Evolutionary conservation across 2,113 vertebrate genomes (phyloP).

Genomic region (Marmota monax): DNA sequence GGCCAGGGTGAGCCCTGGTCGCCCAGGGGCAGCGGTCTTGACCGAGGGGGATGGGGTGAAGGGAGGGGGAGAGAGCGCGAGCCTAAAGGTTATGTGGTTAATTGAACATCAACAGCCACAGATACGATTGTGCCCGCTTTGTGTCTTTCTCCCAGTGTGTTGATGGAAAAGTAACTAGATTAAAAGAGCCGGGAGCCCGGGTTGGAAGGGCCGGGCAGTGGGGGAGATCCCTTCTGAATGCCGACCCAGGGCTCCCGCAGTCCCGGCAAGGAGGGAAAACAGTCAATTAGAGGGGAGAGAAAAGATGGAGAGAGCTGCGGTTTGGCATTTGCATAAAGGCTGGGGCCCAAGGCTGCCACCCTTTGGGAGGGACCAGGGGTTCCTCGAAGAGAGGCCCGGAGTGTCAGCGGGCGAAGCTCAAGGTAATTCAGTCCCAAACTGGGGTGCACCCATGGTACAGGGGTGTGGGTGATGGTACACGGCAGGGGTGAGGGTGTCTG

Average conservation of each 20-base stretch:
- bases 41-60: background rate
- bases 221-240: slow-evolving; percentile 78
- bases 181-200: slow-evolving; percentile 78
- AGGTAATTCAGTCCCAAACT: slow-evolving; percentile 54
- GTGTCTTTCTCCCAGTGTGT: slow-evolving; percentile 77
- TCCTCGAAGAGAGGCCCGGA: slow-evolving; percentile 78
- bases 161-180: slow-evolving; percentile 84
- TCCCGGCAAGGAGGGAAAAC: slow-evolving; percentile 83
- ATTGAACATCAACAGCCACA: slow-evolving; percentile 80
- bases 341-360: slow-evolving; percentile 83
- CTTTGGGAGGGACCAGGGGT: slow-evolving; percentile 72
- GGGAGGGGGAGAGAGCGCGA: background rate
- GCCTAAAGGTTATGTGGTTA: slow-evolving; percentile 79
- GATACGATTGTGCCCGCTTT: slow-evolving; percentile 79
- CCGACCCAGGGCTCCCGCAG: slow-evolving; percentile 77
- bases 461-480: background rate
- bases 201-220: slow-evolving; percentile 59
- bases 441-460: background rate
- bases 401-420: slow-evolving; percentile 56
- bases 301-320: slow-evolving; percentile 78
- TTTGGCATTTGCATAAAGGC: slow-evolving; percentile 88
- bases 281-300: slow-evolving; percentile 85
- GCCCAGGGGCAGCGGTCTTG: slow-evolving; percentile 44
- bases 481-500: background rate
- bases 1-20: background rate